Percentiles rank a stretch among this genome's conserved stretches.
These are phyloP conservation scores for Melanotaenia parkinsoni DNA, from an alignment of 2,797 vertebrate genomes.

Conservation along the genomic window DNA sequence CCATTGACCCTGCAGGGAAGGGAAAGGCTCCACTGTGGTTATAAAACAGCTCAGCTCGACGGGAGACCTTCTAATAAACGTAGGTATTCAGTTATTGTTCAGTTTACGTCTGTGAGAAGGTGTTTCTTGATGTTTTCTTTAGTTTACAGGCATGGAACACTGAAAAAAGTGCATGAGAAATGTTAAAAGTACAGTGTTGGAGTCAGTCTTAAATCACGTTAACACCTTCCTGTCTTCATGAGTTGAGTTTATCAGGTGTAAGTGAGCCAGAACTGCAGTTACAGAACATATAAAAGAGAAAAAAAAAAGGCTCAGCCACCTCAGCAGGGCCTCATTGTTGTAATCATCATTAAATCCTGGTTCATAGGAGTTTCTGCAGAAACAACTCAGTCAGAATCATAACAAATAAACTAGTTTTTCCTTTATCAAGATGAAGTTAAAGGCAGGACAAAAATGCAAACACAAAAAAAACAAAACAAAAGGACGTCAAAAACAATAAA, in stretches of 20 bases:
- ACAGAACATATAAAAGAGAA: conserved; percentile 29
- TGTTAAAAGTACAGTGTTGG: not conserved
- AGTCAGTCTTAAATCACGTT: not conserved
- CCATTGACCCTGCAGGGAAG: conserved; percentile 31
- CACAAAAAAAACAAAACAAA: not conserved
- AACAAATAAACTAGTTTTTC: not conserved
- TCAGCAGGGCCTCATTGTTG: conserved; percentile 39
- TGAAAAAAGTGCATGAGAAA: not conserved
- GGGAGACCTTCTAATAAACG: conserved; percentile 12
- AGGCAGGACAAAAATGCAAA: not conserved
- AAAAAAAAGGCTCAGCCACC: conserved; percentile 21
- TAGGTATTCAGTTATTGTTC: conserved; percentile 13
- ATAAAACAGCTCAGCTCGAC: conserved; percentile 39
- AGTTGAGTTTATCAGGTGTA: conserved; percentile 56
- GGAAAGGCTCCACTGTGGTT: conserved; percentile 24
- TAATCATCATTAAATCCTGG: conserved; percentile 30
- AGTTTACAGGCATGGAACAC: not conserved
- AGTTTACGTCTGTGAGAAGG: not conserved
- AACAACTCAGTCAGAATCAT: not conserved
- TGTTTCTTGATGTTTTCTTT: conserved; percentile 2
- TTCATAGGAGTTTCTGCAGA: conserved; percentile 16
- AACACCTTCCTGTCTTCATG: not conserved
- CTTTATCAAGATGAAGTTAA: no score
- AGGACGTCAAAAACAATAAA: not conserved
- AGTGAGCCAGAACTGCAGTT: conserved; percentile 42